Percentiles rank a stretch among this genome's conserved stretches.
Conservation (phyloP, 1,140 invertebrate species). For the Psilanteris sp. region DNA sequence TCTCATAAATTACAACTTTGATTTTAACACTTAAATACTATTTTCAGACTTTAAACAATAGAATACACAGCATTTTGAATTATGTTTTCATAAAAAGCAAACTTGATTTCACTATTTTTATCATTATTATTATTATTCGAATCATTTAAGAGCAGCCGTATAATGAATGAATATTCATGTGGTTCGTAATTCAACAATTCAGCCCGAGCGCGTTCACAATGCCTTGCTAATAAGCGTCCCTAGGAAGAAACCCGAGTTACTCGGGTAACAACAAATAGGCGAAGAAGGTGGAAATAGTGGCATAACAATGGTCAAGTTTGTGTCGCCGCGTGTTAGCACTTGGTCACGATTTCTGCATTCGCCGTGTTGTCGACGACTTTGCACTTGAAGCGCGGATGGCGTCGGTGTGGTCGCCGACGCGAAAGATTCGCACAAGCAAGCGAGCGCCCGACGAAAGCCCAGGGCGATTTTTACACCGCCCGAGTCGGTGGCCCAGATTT, state of each 20-base stretch:
- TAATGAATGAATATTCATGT: conserved; percentile 23
- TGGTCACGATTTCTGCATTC: conserved; percentile 73
- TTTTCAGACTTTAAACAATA: no score
- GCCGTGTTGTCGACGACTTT: conserved; percentile 65
- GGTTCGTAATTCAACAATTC: conserved; percentile 25
- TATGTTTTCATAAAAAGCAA: no score
- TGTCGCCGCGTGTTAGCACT: conserved; percentile 64
- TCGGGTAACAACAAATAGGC: neutral
- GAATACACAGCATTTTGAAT: no score
- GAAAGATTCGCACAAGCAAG: conserved; percentile 31
- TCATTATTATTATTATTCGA: neutral
- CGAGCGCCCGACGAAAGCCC: conserved; percentile 6
- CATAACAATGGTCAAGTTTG: conserved; percentile 41
- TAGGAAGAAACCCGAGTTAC: conserved; percentile 14
- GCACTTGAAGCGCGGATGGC: conserved; percentile 32
- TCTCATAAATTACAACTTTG: no score
- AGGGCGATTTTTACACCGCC: conserved; percentile 28
- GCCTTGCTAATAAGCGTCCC: conserved; percentile 19
- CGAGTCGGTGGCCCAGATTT: conserved; percentile 70
- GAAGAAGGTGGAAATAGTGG: conserved; percentile 15
- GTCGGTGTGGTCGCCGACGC: conserved; percentile 16
- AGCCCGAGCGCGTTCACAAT: conserved; percentile 24
- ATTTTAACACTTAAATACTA: no score
- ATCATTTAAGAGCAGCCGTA: neutral
- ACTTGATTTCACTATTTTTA: neutral